phyloP scores from a whole-genome alignment of 2,888 invertebrate species.

The Nemoura dubitans region DNA sequence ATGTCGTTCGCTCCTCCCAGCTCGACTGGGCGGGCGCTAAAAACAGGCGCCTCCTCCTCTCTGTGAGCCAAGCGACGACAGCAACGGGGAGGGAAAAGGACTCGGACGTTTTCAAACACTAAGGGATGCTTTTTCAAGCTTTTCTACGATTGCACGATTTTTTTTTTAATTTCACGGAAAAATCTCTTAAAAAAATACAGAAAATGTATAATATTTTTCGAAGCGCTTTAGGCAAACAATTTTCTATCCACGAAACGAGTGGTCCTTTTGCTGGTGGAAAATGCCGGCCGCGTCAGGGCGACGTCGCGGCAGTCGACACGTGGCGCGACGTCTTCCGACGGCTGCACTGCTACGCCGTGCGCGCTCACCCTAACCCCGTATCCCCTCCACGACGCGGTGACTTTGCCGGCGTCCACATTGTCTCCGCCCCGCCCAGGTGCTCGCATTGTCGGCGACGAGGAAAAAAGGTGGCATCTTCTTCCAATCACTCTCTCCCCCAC shows the following conservation, averaged over 20 bases:
- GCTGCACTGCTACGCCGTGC: slow-evolving; percentile 22
- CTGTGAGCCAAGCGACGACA: slow-evolving; percentile 32
- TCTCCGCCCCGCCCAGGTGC: slow-evolving; percentile 44
- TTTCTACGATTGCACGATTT: neutral
- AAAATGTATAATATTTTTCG: neutral
- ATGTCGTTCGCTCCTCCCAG: slow-evolving; percentile 43
- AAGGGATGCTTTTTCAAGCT: neutral
- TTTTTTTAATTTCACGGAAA: neutral
- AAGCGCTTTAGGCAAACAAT: neutral
- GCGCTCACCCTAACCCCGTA: slow-evolving; percentile 43
- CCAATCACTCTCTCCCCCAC: slow-evolving; percentile 16
- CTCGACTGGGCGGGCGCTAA: slow-evolving; percentile 36
- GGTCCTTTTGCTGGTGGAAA: no score
- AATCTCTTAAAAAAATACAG: neutral
- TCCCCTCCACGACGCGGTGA: slow-evolving; percentile 16
- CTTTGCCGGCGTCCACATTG: neutral
- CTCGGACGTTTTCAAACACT: neutral
- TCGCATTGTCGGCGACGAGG: slow-evolving; percentile 23
- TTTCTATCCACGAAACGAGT: neutral
- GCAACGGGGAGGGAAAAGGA: slow-evolving; percentile 43
- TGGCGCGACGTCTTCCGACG: neutral
- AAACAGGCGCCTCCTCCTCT: slow-evolving; percentile 40
- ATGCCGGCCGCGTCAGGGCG: neutral
- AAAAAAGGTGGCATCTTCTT: slow-evolving; percentile 43
- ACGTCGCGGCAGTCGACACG: neutral